phyloP scores from a whole-genome alignment of 2,797 vertebrate genomes.

The Pseudopleuronectes americanus region DNA sequence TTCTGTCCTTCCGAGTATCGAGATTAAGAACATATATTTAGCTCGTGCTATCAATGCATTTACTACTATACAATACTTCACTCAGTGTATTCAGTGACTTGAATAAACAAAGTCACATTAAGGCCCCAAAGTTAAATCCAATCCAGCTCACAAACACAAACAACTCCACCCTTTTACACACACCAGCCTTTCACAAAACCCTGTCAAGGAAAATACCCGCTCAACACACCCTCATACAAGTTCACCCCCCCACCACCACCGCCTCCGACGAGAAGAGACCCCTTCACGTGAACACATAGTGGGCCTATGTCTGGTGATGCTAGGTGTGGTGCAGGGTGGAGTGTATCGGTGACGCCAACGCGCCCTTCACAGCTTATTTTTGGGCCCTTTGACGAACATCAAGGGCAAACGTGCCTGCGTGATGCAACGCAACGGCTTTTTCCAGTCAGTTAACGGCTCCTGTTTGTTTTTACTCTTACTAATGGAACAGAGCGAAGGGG shows the following conservation, averaged over 20 bases:
- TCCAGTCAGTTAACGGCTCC: conserved; percentile 71
- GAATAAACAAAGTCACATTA: conserved; percentile 48
- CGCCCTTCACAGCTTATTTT: conserved; percentile 77
- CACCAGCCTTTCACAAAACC: conserved; percentile 64
- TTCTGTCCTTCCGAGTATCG: conserved; percentile 19
- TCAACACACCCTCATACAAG: conserved; percentile 46
- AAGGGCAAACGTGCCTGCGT: conserved; percentile 66
- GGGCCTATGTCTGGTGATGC: conserved; percentile 59
- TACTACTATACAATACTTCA: conserved; percentile 35
- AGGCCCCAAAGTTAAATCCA: conserved; percentile 54
- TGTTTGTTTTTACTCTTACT: conserved; percentile 83
- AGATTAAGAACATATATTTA: conserved; percentile 51
- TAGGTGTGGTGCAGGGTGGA: conserved; percentile 74
- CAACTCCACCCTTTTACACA: conserved; percentile 70
- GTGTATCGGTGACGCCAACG: conserved; percentile 67
- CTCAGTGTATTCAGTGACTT: conserved; percentile 29
- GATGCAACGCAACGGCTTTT: conserved; percentile 76
- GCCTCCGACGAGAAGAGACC: conserved; percentile 69
- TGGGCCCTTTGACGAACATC: conserved; percentile 66
- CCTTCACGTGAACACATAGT: conserved; percentile 65
- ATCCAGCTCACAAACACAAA: conserved; percentile 66
- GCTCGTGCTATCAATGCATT: conserved; percentile 4
- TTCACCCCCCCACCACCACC: conserved; percentile 54
- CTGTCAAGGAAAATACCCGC: conserved; percentile 47
- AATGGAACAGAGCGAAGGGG: conserved; percentile 69